Base-by-base conservation (phyloP, 1,140 invertebrate species). In the Chrysoperla carnea region DNA sequence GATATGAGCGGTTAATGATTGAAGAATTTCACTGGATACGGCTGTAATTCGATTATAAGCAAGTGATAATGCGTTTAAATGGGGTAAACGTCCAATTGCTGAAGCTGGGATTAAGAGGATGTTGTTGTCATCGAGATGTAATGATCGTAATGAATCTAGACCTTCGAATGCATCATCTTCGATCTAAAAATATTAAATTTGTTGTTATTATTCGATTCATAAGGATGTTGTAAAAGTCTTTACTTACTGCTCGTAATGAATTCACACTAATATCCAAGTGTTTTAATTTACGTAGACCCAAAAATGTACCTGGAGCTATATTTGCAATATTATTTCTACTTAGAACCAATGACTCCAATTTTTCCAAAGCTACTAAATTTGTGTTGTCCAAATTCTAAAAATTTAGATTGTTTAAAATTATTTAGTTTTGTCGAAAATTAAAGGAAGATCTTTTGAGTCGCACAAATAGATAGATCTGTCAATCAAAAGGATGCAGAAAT, bases 31-130 rank as follows among this genome's bases (percentile, higher is more conserved):
- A n/a, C 70, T 72, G 0, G 84, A 86, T 6, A 93, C 58, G 3
- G 84, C 86, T 0, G 84, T 81, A 6, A 94, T 82, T 47, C 87
- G 68, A 59, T 94, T 94, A 55, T 79, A 90, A 46, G 87, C 83
- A 47, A 92, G 57, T 51, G 81, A 76, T 0, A 93, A 66, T 13
- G 73, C 72, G 9, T 69, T 70, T 3, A 94, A 60, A n/a, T 72
- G 73, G 0, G 78, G 77, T 14, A 92, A 57, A 6, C 78, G 69
- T 13, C 75, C 75, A 4, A 92, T 60, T 7, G 85, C 83, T 12
- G 77, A 75, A 1, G 80, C 77, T 1, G 88, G 88, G 28, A 91
- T 76, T 4, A 86, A 59, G 0, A 91, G 63, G 37, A 92, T 82
- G 45, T 88, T 88, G 57, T 92, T 91, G 54, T 93, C 87, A 53